Conservation (phyloP, 2,797 vertebrate species). For the Sebastes elongatus region DNA sequence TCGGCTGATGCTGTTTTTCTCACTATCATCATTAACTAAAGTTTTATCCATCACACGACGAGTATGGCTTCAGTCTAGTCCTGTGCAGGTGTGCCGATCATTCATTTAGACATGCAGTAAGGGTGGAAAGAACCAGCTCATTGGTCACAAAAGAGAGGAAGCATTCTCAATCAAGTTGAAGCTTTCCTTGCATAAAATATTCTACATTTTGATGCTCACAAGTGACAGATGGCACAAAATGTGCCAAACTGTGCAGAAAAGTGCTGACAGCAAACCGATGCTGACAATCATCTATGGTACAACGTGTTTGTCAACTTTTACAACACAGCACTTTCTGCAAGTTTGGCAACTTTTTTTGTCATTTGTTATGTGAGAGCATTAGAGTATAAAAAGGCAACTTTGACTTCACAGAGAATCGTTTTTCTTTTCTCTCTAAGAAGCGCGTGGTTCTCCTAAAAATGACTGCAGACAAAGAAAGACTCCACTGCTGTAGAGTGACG, state of each 20-base stretch:
- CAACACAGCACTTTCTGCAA: constrained; percentile 25
- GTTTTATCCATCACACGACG: constrained; percentile 39
- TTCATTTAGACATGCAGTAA: constrained; percentile 37
- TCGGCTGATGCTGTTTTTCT: constrained; percentile 9
- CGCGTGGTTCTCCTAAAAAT: not conserved
- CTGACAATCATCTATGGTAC: constrained; percentile 24
- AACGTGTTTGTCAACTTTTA: constrained; percentile 45
- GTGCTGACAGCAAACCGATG: constrained; percentile 48
- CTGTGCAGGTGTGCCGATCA: constrained; percentile 26
- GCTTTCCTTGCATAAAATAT: constrained; percentile 31
- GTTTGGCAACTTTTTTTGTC: constrained; percentile 19
- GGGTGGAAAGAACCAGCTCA: constrained; percentile 27
- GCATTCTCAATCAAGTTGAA: constrained; percentile 39
- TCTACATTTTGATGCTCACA: constrained; percentile 43
- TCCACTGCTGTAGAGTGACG: not conserved
- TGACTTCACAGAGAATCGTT: not conserved
- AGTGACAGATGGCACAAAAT: constrained; percentile 59
- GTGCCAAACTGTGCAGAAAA: constrained; percentile 49
- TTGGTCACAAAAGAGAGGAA: constrained; percentile 50
- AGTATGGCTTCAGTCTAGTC: constrained; percentile 37
- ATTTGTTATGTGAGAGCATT: constrained; percentile 34
- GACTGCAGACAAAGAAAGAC: not conserved
- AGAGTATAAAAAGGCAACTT: not conserved
- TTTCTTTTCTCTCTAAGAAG: not conserved
- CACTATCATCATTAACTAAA: constrained; percentile 33